Percentiles rank a stretch among this genome's conserved stretches.
Conservation (phyloP, 2,888 invertebrate genomes). For the Apeira syringaria region DNA sequence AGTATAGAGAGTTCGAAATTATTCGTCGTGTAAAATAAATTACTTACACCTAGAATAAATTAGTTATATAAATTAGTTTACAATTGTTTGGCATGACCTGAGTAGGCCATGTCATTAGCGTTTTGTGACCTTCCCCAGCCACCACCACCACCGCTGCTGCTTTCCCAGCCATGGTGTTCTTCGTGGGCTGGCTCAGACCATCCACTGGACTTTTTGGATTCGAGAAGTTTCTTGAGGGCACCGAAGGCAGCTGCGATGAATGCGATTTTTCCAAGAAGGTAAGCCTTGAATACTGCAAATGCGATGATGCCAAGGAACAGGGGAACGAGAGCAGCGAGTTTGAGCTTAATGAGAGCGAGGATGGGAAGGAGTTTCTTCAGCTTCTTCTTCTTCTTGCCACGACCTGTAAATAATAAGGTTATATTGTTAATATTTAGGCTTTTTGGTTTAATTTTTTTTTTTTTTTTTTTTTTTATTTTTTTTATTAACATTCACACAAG, state of each 20-base stretch:
- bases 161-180: constrained; percentile 77
- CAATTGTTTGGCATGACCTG: constrained; percentile 80
- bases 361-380: constrained; percentile 90
- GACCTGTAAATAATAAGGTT: constrained; percentile 73
- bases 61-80: constrained; percentile 46
- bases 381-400: constrained; percentile 92
- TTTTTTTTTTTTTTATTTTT: no score
- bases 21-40: constrained; percentile 39
- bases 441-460: no score
- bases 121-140: constrained; percentile 87
- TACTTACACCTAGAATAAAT: constrained; percentile 47
- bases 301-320: constrained; percentile 89
- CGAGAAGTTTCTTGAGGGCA: constrained; percentile 86
- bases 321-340: constrained; percentile 89
- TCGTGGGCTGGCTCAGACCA: constrained; percentile 87
- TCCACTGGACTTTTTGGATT: constrained; percentile 88
- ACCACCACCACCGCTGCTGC: constrained; percentile 61
- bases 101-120: constrained; percentile 88
- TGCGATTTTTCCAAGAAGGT: constrained; percentile 92
- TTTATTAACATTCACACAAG: no score
- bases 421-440: background rate
- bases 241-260: constrained; percentile 90
- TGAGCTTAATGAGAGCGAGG: constrained; percentile 90
- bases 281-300: constrained; percentile 92
- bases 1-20: constrained; percentile 32